Base-by-base conservation (phyloP, 1,140 invertebrate species). In the Stegodyphus dumicola region DNA sequence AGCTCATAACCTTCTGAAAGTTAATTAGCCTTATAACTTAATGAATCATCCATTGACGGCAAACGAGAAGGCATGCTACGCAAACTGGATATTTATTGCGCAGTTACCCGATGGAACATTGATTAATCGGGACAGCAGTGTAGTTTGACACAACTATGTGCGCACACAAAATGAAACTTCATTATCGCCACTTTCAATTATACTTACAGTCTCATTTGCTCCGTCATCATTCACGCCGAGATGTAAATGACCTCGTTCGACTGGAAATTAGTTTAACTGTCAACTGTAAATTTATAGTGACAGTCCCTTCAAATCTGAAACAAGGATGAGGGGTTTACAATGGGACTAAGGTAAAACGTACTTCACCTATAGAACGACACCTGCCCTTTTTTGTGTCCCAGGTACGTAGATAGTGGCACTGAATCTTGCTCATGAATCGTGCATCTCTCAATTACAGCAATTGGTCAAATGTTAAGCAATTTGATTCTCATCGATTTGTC, bases 161-260 rank as follows among this genome's bases (percentile, higher is more conserved):
- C 15, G 15, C 56, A 13, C 18, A 69, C 66, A 71, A 71, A 71
- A 71, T n/a, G 49, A 71, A 71, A 71, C 69, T 71, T 71, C 69
- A 71, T 71, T 71, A 71, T 71, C 69, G 49, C 69, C 33, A 7
- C 33, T 71, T 71, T 71, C 69, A 71, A 71, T 71, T 71, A 71
- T 52, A 71, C 33, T 71, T 71, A 71, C 13, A 51, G 10, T 33
- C 33, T 48, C n/a, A 18, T 71, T 52, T n/a, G 9, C 6, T 7
- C 48, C 13, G 33, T 49, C 69, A 51, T 71, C 69, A 52, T n/a
- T 71, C 69, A 71, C 49, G n/a, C 9, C 7, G 7, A 7, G 49
- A 52, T 49, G 33, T 11, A 71, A 71, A 49, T 49, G 33, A 71
- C 69, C 69, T 49, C 69, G 10, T 18, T 51, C 49, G 9, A 10